Evolutionary conservation across 1,140 invertebrate species (phyloP).

Genomic region (Zaprionus camerounensis): DNA sequence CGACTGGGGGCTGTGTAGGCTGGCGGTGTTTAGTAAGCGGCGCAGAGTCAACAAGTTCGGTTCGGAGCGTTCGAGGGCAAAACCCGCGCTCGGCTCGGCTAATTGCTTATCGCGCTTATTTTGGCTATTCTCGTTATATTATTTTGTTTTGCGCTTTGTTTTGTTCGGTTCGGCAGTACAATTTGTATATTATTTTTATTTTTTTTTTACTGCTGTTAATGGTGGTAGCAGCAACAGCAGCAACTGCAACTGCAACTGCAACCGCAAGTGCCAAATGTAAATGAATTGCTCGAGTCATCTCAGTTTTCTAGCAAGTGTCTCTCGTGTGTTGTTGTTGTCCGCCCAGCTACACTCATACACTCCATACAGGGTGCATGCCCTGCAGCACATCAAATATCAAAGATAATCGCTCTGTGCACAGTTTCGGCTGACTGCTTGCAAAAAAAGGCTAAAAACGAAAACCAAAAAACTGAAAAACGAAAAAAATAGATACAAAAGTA

Average conservation of each 20-base stretch:
- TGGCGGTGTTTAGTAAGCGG: slow-evolving; percentile 65
- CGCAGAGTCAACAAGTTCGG: slow-evolving; percentile 60
- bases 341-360: no score
- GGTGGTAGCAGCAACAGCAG: background rate
- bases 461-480: background rate
- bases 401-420: slow-evolving; percentile 63
- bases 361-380: slow-evolving; percentile 28
- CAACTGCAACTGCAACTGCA: slow-evolving; percentile 19
- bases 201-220: slow-evolving; percentile 4
- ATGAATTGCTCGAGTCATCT: slow-evolving; percentile 24
- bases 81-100: slow-evolving; percentile 42
- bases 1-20: slow-evolving; percentile 8
- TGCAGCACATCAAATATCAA: slow-evolving; percentile 23
- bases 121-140: slow-evolving; percentile 9
- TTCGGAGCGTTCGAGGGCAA: slow-evolving; percentile 4
- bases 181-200: slow-evolving; percentile 5
- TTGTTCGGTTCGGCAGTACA: background rate
- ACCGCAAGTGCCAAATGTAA: slow-evolving; percentile 39
- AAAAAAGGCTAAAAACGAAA: slow-evolving; percentile 16
- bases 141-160: background rate
- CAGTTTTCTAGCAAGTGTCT: slow-evolving; percentile 36
- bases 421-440: slow-evolving; percentile 73
- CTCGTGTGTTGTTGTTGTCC: background rate
- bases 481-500: slow-evolving; percentile 57
- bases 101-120: slow-evolving; percentile 47